Percentiles rank a stretch among this genome's conserved stretches.
Evolutionary conservation across 2,797 vertebrate genomes (phyloP).

Genomic region (Platalea minor): DNA sequence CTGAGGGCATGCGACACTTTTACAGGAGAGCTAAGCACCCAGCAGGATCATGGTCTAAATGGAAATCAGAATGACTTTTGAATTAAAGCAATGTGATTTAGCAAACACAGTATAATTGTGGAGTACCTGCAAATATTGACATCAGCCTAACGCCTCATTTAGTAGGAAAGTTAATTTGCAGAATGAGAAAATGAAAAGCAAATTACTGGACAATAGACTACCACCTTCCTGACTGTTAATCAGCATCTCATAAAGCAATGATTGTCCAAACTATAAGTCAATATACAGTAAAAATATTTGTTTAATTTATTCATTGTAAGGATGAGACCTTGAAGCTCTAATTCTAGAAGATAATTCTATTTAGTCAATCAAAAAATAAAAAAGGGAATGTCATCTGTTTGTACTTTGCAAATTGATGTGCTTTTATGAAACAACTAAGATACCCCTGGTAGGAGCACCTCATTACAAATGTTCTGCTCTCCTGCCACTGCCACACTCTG

Average conservation of each 20-base stretch:
- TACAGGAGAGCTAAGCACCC: not conserved
- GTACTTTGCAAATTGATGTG: not conserved
- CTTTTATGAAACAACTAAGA: not conserved
- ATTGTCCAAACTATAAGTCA: not conserved
- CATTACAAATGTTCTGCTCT: not conserved
- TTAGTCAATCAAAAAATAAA: not conserved
- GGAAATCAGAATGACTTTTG: conserved; percentile 32
- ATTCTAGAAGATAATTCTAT: not conserved
- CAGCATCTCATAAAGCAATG: not conserved
- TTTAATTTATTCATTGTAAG: not conserved
- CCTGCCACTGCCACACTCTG: not conserved
- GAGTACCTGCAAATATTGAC: conserved; percentile 63
- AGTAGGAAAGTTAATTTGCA: conserved; percentile 44
- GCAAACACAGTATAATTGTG: conserved; percentile 48
- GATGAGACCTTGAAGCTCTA: not conserved
- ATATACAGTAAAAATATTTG: conserved; percentile 10
- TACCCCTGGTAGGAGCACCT: not conserved
- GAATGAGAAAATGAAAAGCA: conserved; percentile 46
- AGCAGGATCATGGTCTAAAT: conserved; percentile 24
- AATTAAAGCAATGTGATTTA: conserved; percentile 46
- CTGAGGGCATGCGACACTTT: not conserved
- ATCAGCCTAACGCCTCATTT: conserved; percentile 34
- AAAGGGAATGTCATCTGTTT: not conserved
- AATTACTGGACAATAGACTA: conserved; percentile 33
- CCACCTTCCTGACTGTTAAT: conserved; percentile 1